Evolutionary conservation across 1,140 invertebrate species (phyloP).

Genomic region (Leptonema lineaticorne): DNA sequence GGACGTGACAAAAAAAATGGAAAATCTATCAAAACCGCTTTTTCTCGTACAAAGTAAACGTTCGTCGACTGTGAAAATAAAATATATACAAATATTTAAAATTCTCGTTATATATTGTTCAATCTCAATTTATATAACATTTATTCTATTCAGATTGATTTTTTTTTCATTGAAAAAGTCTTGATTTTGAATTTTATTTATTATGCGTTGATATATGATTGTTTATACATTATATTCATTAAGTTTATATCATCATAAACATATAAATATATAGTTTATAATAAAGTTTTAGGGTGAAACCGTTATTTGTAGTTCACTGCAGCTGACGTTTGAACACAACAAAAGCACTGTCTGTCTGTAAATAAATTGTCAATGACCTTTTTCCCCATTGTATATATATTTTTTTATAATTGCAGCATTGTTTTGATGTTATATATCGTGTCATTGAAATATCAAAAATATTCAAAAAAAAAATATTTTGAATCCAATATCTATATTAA

Average conservation of each 20-base stretch:
- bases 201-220: no score
- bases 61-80: not conserved
- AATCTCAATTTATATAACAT: no score
- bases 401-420: no score
- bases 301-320: not conserved
- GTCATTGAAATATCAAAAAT: no score
- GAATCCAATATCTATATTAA: no score
- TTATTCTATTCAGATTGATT: not conserved
- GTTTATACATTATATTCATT: no score
- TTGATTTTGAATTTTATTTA: no score
- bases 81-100: not conserved
- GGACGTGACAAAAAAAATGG: not conserved
- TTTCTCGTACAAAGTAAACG: not conserved
- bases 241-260: not conserved
- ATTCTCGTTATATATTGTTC: no score
- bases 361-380: not conserved
- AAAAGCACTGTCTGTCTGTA: not conserved
- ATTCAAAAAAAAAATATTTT: no score
- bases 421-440: no score
- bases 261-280: slow-evolving; percentile 3
- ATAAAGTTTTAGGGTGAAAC: not conserved
- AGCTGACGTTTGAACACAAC: not conserved
- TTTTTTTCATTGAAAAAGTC: not conserved
- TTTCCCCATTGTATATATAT: no score
- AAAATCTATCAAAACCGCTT: not conserved